phyloP scores from a whole-genome alignment of 2,797 vertebrate genomes.

The Limnodromus scolopaceus region DNA sequence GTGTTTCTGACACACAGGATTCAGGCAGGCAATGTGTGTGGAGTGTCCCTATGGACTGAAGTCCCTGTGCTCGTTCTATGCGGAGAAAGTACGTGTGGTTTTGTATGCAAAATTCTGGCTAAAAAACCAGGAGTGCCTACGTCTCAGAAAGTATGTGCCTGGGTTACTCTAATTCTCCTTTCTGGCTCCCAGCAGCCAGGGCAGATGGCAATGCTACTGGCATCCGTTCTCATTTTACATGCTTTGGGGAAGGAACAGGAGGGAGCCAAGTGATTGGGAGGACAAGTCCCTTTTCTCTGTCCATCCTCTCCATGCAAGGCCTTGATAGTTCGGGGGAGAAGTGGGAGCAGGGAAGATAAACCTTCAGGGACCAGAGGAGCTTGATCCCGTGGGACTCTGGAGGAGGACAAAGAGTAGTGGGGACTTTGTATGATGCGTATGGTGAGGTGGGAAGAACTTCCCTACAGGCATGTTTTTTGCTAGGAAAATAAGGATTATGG shows the following conservation, averaged over 20 bases:
- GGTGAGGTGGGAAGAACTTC: not conserved
- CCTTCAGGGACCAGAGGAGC: not conserved
- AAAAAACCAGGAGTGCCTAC: not conserved
- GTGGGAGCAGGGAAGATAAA: not conserved
- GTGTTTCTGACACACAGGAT: not conserved
- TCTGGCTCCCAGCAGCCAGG: not conserved
- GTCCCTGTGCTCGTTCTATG: not conserved
- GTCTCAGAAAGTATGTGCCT: not conserved
- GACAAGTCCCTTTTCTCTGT: not conserved
- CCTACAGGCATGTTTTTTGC: not conserved
- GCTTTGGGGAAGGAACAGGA: not conserved
- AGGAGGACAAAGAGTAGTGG: not conserved
- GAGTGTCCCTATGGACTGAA: not conserved
- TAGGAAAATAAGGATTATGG: not conserved
- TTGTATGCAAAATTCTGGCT: not conserved
- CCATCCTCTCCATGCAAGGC: not conserved
- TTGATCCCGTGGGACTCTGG: not conserved
- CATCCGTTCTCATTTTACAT: not conserved
- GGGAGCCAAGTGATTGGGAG: rapidly evolving
- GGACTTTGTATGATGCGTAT: not conserved
- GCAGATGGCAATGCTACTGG: rapidly evolving
- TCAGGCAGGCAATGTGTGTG: rapidly evolving
- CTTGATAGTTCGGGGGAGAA: not conserved
- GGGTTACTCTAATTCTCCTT: not conserved
- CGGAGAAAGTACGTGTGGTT: not conserved